Percentiles rank a stretch among this genome's conserved stretches.
Evolutionary conservation across 2,888 invertebrate species (phyloP).

Genomic region (Tipula lateralis): DNA sequence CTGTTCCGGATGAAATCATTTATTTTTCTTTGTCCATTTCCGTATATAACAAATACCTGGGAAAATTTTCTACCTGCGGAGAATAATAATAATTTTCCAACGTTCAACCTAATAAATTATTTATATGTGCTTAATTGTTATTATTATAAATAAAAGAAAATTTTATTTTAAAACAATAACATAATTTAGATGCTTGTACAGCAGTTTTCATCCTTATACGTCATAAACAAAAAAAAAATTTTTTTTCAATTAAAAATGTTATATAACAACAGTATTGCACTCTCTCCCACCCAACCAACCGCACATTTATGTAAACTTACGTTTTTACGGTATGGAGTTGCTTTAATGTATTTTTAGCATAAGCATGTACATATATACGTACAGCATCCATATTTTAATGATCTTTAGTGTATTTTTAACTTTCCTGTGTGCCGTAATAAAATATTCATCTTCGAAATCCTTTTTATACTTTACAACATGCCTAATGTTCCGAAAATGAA

Average conservation of each 20-base stretch:
- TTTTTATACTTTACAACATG: not conserved
- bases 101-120: not conserved
- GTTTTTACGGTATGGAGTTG: not conserved
- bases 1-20: not conserved
- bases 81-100: not conserved
- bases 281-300: not conserved
- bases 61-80: not conserved
- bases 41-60: not conserved
- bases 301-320: not conserved
- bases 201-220: not conserved
- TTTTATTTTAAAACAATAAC: not conserved
- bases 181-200: not conserved
- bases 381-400: not conserved
- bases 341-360: not conserved
- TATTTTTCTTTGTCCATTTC: not conserved
- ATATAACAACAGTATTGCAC: not conserved
- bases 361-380: not conserved
- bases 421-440: no score
- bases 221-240: not conserved
- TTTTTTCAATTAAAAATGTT: not conserved
- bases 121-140: not conserved
- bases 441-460: not conserved
- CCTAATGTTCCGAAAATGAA: not conserved
- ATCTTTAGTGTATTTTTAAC: not conserved
- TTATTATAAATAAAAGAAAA: not conserved